Base-by-base conservation (phyloP, 30 jellyfish, hydroid and myxozoan species). In the Mastigias papua region DNA sequence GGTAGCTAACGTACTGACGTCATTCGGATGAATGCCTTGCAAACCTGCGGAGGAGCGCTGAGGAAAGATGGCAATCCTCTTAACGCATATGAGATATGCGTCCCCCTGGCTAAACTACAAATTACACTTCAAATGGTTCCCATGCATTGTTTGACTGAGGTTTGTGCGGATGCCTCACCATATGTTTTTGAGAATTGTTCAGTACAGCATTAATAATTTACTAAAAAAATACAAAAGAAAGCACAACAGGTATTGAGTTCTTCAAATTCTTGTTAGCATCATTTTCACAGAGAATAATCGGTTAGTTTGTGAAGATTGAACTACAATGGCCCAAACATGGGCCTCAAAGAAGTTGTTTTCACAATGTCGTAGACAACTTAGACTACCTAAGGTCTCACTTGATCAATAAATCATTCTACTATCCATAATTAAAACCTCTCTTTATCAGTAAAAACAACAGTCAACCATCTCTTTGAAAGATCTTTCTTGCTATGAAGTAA, bases 161-260 rank as follows among this genome's bases (percentile, higher is more conserved):
- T 10, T 63, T 63, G 70, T 58, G 29, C 11, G 70, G 29, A 58
- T 63, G 74, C 23, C 23, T 63, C 20, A 42, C 74, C 74, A 63
- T 63, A 63, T 63, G 74, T 63, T 63, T 63, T 63, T 26, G 74
- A 63, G 23, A 63, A 63, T 42, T 63, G 8, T 63, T 63, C 74
- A 63, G 37, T 2, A 22, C 42, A 63, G 35, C 46, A 63, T 63
- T 4, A 63, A 63, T 63, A 15, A 63, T 63, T 63, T 63, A 63
- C 49, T n/a, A n/a, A 63, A 63, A 25, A 63, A 63, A 5, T 63
- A 63, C 74, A 63, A 63, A 63, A 26, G 46, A 63, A 1, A 4
- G 74, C 35, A 63, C 74, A 63, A 25, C 74, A 63, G 74, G 74
- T 63, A 63, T 63, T 63, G 23, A 63, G 74, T 63, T 63, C 74